Evolutionary conservation across 1,140 invertebrate genomes (phyloP), one percentile per base, ranked within the genome.

Genomic region (Nasonia vitripennis): DNA sequence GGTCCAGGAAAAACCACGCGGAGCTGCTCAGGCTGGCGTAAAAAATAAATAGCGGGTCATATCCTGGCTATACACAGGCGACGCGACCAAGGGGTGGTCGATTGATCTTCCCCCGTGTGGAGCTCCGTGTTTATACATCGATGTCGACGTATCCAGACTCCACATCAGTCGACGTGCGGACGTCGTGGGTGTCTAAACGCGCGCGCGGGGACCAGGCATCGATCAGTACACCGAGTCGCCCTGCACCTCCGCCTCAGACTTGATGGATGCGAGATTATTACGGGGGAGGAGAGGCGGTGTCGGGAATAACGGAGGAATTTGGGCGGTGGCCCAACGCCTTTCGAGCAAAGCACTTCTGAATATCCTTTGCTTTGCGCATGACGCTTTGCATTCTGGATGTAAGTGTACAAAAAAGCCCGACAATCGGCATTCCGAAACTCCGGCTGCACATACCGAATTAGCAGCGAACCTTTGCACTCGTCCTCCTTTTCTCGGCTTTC

Each of bases 231-330:
- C 55, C 14, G 14, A 55, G 14, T 55, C 51, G 51, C 17, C 51
- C 51, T 55, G 51, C 51, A 55, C 17, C 51, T 20, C 51, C 5
- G 55, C 4, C 55, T 62, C 17, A 20, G 23, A 45, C 51, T 78
- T 84, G 82, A 84, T 84, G 82, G 82, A 84, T 84, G 74, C 37
- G 75, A 78, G 82, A 84, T 84, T 84, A 78, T 51, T 41, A 55
- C 41, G 41, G 48, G 10, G 37, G 31, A 62, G 70, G 34, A n/a
- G 20, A 3, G 11, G 3, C 23, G 9, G 14, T 37, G 78, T 37
- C 62, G 34, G 41, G 41, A 81, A 51, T 73, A 73, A 51, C 31
- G 62, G n/a, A n/a, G 34, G 37, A 68, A 71, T 70, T 31, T 70
- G 27, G 17, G 14, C 23, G 67, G 17, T 48, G 67, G 41, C 27